A percentile compares a stretch with the other conserved stretches of the same genome.
Conservation (phyloP, 2,113 vertebrate genomes). For the Poicephalus meyeri region DNA sequence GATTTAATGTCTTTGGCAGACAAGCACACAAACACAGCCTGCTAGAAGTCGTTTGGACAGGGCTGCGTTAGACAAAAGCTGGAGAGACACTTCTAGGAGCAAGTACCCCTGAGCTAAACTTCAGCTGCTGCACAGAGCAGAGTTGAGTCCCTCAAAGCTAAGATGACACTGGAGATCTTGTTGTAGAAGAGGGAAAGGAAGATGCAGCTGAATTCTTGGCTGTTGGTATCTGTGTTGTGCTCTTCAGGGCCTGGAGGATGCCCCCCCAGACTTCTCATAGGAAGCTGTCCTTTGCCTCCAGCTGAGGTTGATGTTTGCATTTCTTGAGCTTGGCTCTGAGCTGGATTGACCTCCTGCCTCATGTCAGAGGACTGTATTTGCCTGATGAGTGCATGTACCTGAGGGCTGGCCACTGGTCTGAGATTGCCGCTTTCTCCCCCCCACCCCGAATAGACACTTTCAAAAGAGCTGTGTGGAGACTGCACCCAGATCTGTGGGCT, state of each 20-base stretch:
- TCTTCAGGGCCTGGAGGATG: neutral
- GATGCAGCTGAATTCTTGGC: neutral
- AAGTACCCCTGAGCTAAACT: neutral
- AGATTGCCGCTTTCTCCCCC: neutral
- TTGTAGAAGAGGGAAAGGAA: neutral
- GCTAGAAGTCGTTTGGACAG: neutral
- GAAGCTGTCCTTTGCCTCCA: neutral
- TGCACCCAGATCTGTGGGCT: neutral
- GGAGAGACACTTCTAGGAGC: neutral
- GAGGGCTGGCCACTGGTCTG: neutral
- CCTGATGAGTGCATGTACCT: neutral
- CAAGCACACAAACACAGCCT: neutral
- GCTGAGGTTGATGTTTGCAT: neutral
- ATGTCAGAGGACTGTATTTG: neutral
- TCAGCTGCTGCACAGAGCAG: neutral
- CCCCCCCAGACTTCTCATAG: neutral
- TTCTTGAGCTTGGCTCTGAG: neutral
- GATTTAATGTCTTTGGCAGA: neutral
- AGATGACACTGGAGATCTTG: neutral
- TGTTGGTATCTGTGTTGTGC: neutral
- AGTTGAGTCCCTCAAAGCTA: neutral
- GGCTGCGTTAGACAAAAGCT: neutral
- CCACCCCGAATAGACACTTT: neutral
- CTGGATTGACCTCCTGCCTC: neutral
- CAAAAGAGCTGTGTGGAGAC: neutral